Conservation (phyloP, 2,113 vertebrate species). For the Bubo blakistoni region DNA sequence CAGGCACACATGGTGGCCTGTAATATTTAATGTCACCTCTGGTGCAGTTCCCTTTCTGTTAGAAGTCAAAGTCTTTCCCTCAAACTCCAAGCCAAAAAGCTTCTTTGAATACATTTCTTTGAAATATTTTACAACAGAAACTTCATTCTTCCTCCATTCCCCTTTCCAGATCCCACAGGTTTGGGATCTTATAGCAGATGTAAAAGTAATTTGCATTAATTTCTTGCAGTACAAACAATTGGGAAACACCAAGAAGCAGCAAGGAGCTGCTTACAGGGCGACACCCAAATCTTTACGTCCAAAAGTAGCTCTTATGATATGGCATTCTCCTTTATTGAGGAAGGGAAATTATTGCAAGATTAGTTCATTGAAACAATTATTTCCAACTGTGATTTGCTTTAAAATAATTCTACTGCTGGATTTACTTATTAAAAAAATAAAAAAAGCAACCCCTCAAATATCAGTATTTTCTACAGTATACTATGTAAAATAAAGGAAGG, state of each 20-base stretch:
- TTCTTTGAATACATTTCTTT: background rate
- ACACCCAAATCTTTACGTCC: background rate
- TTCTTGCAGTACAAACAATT: background rate
- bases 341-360: background rate
- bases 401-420: background rate
- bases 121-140: background rate
- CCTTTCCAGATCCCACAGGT: background rate
- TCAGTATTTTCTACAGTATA: background rate
- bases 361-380: background rate
- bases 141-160: background rate
- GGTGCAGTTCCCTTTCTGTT: background rate
- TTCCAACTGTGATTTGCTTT: background rate
- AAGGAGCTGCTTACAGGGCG: background rate
- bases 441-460: too few species aligned
- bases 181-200: background rate
- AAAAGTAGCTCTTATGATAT: background rate
- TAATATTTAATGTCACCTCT: too few species aligned
- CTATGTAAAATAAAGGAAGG: background rate
- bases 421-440: background rate
- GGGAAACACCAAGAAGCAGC: background rate
- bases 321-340: background rate
- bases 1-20: too few species aligned
- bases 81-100: background rate
- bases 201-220: background rate
- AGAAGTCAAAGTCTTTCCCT: background rate